phyloP scores from a whole-genome alignment of 1,140 invertebrate species.

The Hycleus cichorii region DNA sequence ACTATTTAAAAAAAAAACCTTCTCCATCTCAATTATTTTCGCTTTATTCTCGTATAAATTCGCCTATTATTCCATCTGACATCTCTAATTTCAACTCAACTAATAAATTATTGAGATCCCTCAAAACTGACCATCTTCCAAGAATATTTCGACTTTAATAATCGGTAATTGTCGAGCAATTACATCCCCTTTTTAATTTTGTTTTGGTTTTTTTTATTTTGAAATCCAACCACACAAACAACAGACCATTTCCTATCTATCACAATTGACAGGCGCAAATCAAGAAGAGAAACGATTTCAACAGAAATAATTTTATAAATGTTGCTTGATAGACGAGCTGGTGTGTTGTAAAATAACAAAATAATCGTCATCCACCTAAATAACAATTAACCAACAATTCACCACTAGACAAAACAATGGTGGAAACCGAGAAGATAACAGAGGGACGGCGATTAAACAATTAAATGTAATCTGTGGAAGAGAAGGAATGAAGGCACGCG shows the following conservation, averaged over 20 bases:
- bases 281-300: slow-evolving; percentile 13
- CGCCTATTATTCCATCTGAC: too few relatives aligned
- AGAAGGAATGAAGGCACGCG: slow-evolving; percentile 18
- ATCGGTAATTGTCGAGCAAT: slow-evolving; percentile 10
- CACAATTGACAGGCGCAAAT: slow-evolving; percentile 28
- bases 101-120: too few relatives aligned
- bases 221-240: too few relatives aligned
- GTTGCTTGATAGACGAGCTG: too few relatives aligned
- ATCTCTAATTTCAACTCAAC: too few relatives aligned
- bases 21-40: too few relatives aligned
- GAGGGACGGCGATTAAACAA: slow-evolving; percentile 21
- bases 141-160: slow-evolving; percentile 7
- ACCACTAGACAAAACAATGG: not conserved
- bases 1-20: too few relatives aligned
- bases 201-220: too few relatives aligned
- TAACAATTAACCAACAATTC: not conserved
- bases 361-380: too few relatives aligned
- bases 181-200: not conserved
- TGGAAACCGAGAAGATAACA: not conserved
- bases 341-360: too few relatives aligned
- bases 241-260: slow-evolving; percentile 22
- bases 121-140: not conserved
- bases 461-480: slow-evolving; percentile 26
- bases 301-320: slow-evolving; percentile 5
- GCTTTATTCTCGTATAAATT: too few relatives aligned